Percentiles rank a stretch among this genome's conserved stretches.
phyloP scores from a whole-genome alignment of 2,113 vertebrate species.

The Tragelaphus imberbis region DNA sequence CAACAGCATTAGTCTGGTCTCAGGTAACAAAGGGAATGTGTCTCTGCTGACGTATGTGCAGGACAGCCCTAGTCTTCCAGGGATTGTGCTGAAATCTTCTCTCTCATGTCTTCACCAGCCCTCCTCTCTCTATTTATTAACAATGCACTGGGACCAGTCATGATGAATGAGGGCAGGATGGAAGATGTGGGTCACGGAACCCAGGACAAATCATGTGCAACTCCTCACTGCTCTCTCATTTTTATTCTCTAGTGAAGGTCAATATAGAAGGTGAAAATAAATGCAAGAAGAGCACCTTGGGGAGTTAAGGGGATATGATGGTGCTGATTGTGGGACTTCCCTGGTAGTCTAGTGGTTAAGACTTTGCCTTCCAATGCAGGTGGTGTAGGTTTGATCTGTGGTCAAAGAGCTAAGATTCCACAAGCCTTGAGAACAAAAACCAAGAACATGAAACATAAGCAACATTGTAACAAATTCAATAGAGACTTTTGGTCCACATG shows the following conservation, averaged over 20 bases:
- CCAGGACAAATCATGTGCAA: not conserved
- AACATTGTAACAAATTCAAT: not conserved
- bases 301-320: not conserved
- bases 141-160: not conserved
- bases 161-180: not conserved
- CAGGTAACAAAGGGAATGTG: not conserved
- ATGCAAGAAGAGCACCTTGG: not conserved
- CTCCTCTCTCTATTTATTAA: not conserved
- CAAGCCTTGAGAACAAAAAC: not conserved
- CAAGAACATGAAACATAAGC: not conserved
- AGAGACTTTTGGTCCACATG: not conserved
- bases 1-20: not conserved
- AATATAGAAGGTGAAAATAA: not conserved
- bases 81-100: not conserved
- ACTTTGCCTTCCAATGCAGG: not conserved
- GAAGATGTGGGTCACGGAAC: not conserved
- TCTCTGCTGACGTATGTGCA: not conserved
- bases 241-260: not conserved
- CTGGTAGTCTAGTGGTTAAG: not conserved
- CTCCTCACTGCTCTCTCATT: not conserved
- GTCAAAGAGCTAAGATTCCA: not conserved
- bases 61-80: not conserved
- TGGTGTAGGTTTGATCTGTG: not conserved
- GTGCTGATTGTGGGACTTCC: rapidly evolving
- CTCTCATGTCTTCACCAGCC: not conserved